These are phyloP conservation scores for Macroramphosus scolopax DNA, from an alignment of 2,797 vertebrate genomes.

Conservation along the genomic window DNA sequence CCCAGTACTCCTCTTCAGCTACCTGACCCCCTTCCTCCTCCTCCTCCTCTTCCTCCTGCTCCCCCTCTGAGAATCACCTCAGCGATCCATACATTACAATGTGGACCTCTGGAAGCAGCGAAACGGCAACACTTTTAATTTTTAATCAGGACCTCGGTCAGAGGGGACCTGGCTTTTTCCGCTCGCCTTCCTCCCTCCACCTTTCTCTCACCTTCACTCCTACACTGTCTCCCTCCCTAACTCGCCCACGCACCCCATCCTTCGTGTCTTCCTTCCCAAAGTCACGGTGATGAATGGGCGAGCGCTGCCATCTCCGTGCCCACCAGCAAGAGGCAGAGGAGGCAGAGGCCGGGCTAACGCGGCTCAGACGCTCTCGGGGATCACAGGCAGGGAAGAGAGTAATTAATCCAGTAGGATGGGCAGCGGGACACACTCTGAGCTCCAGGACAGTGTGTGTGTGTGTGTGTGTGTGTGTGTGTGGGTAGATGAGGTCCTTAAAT, in stretches of 20 bases:
- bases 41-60: not conserved
- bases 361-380: constrained; percentile 74
- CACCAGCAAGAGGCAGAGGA: constrained; percentile 73
- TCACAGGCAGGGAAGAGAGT: constrained; percentile 73
- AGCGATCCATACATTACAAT: constrained; percentile 39
- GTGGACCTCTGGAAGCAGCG: constrained; percentile 36
- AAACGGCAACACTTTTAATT: constrained; percentile 63
- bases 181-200: constrained; percentile 39
- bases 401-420: constrained; percentile 80
- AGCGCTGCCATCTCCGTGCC: constrained; percentile 72
- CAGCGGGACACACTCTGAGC: constrained; percentile 54
- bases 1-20: constrained; percentile 4
- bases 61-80: constrained; percentile 35
- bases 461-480: constrained; percentile 21
- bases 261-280: constrained; percentile 56
- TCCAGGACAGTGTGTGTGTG: constrained; percentile 32
- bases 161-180: constrained; percentile 49
- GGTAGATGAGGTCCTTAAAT: constrained; percentile 79
- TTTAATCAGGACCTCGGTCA: constrained; percentile 67
- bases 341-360: constrained; percentile 60
- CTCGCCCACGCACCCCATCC: constrained; percentile 42
- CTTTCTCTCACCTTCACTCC: constrained; percentile 69
- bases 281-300: constrained; percentile 80
- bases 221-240: constrained; percentile 15
- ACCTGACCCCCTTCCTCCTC: constrained; percentile 20